Percentiles rank a stretch among this genome's conserved stretches.
Evolutionary conservation across 2,797 vertebrate genomes (phyloP).

Genomic region (Bradypus variegatus): DNA sequence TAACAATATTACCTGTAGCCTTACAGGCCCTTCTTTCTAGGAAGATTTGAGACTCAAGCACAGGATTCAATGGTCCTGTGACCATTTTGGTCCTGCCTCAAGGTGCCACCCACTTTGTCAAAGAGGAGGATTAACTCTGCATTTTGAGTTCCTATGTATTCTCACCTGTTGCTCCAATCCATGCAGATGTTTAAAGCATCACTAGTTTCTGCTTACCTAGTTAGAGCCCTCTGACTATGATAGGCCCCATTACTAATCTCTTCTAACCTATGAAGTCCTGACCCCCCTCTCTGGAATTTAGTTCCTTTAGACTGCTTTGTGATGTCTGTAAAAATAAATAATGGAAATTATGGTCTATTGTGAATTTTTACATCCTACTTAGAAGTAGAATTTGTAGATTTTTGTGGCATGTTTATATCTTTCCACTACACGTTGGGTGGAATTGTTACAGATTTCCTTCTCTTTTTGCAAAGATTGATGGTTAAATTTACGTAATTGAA

Average conservation of each 20-base stretch:
- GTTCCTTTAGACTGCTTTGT: no score
- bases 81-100: not conserved
- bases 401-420: not conserved
- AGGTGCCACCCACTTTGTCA: not conserved
- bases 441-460: not conserved
- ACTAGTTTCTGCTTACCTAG: not conserved
- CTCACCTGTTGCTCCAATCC: not conserved
- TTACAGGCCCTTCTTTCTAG: not conserved
- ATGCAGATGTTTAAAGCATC: not conserved
- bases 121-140: not conserved
- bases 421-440: not conserved
- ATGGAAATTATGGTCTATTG: not conserved
- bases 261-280: not conserved
- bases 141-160: not conserved
- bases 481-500: not conserved
- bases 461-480: not conserved
- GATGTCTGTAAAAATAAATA: no score
- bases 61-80: not conserved
- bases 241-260: not conserved
- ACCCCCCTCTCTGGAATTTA: not conserved
- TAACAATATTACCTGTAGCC: not conserved
- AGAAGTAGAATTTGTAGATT: not conserved
- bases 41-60: not conserved
- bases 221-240: not conserved
- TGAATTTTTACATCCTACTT: not conserved